Conservation (phyloP, 92 coral and sea anemone species). For the Ricordea florida region DNA sequence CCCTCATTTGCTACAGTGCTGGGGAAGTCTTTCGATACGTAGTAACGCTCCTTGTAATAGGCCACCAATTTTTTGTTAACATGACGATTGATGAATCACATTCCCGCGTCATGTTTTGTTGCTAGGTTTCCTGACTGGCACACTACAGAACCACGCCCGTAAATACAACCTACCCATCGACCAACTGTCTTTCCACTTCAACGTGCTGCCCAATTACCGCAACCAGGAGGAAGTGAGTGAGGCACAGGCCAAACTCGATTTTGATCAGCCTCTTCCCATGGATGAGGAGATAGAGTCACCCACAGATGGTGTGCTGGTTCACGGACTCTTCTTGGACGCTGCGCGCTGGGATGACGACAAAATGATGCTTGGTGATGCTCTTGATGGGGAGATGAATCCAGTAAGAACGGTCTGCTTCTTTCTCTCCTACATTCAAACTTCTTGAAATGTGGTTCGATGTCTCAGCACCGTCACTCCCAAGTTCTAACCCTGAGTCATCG, state of each 20-base stretch:
- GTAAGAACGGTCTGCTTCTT: slow-evolving; percentile 60
- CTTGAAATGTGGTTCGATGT: no score
- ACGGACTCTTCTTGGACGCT: slow-evolving; percentile 92
- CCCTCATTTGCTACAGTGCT: no score
- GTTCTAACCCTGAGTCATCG: background rate
- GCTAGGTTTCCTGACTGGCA: slow-evolving; percentile 94
- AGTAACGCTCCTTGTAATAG: no score
- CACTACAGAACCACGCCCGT: slow-evolving; percentile 98
- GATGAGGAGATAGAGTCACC: slow-evolving; percentile 84
- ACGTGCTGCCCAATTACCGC: slow-evolving; percentile 83
- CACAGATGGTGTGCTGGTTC: slow-evolving; percentile 93
- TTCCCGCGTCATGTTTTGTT: background rate
- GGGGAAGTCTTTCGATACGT: no score
- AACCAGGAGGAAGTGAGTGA: slow-evolving; percentile 96
- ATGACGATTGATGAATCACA: background rate
- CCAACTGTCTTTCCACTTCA: slow-evolving; percentile 94
- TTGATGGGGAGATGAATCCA: slow-evolving; percentile 97
- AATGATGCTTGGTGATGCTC: slow-evolving; percentile 93
- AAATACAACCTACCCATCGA: slow-evolving; percentile 98
- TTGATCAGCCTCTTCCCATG: slow-evolving; percentile 77
- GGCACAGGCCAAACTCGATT: slow-evolving; percentile 73
- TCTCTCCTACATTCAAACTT: background rate
- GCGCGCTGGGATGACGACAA: slow-evolving; percentile 94
- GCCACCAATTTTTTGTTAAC: no score
- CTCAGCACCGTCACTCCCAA: no score